Percentiles rank a stretch among this genome's conserved stretches.
phyloP scores from a whole-genome alignment of 2,113 vertebrate species.

The Myanophis thanlyinensis region DNA sequence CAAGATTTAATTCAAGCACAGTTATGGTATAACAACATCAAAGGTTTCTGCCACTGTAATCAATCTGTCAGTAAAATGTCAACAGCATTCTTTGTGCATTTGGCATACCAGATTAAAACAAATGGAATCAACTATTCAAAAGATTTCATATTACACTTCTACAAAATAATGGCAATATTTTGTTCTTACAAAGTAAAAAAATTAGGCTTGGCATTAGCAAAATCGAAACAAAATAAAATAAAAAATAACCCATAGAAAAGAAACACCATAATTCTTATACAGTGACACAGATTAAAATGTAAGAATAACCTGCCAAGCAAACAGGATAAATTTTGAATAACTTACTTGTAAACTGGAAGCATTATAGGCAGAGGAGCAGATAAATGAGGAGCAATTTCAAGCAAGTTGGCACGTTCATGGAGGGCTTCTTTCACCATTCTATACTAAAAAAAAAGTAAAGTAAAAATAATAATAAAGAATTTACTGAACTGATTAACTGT shows the following conservation, averaged over 20 bases:
- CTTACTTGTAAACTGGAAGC: slow-evolving; percentile 97
- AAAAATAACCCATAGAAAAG: not conserved
- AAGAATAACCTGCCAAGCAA: not conserved
- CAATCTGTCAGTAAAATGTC: not conserved
- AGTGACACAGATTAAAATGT: not conserved
- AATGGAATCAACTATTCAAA: accelerated
- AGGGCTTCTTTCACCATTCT: slow-evolving; percentile 95
- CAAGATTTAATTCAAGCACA: not conserved
- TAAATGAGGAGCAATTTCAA: slow-evolving; percentile 92
- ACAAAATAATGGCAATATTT: not conserved
- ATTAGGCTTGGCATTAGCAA: not conserved
- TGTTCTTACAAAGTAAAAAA: not conserved
- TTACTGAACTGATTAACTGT: not conserved
- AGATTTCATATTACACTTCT: not conserved
- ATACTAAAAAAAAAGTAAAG: slow-evolving; percentile 73
- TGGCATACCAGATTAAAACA: not conserved
- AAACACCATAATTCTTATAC: not conserved
- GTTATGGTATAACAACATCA: not conserved
- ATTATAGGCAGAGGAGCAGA: slow-evolving; percentile 91
- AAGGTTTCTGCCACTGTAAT: not conserved
- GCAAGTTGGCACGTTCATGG: slow-evolving; percentile 88
- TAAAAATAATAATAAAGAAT: not conserved
- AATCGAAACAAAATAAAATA: not conserved
- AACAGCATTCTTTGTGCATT: not conserved
- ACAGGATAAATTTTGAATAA: not conserved